Evolutionary conservation across 1,140 invertebrate genomes (phyloP).

Genomic region (Pygmarrhopalites habei): DNA sequence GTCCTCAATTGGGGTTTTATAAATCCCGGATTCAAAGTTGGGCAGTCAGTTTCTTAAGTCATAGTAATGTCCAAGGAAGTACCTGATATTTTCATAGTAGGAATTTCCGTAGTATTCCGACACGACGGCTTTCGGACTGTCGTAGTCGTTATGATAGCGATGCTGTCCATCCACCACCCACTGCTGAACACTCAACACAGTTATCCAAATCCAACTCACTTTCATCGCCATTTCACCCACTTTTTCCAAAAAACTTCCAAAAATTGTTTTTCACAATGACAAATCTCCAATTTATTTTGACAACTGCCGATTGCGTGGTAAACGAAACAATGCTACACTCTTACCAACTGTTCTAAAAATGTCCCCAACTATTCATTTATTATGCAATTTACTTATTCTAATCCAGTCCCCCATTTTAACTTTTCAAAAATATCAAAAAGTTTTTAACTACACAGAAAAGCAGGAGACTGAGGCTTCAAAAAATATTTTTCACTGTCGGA

Average conservation of each 20-base stretch:
- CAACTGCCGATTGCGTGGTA: neutral
- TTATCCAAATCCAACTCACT: neutral
- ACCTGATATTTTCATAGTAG: conserved; percentile 6
- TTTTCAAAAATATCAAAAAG: no score
- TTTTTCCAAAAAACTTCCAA: neutral
- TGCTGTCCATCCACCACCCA: no score
- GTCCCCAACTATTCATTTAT: neutral
- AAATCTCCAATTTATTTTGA: neutral
- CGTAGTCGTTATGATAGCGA: neutral
- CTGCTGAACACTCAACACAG: no score
- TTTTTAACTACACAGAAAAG: no score
- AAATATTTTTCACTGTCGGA: no score
- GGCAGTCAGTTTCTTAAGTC: no score
- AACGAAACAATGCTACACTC: neutral
- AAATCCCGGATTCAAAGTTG: no score
- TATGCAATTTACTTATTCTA: no score
- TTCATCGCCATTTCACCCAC: neutral
- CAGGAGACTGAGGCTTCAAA: no score
- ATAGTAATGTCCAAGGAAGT: neutral
- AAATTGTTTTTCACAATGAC: no score
- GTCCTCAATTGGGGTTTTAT: no score
- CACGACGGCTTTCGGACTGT: neutral
- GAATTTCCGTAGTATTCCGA: conserved; percentile 6
- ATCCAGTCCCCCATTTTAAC: no score
- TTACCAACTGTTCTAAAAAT: neutral